Percentiles rank a stretch among this genome's conserved stretches.
phyloP scores from a whole-genome alignment of 1,140 invertebrate species.

The Hypsibius dujardini region DNA sequence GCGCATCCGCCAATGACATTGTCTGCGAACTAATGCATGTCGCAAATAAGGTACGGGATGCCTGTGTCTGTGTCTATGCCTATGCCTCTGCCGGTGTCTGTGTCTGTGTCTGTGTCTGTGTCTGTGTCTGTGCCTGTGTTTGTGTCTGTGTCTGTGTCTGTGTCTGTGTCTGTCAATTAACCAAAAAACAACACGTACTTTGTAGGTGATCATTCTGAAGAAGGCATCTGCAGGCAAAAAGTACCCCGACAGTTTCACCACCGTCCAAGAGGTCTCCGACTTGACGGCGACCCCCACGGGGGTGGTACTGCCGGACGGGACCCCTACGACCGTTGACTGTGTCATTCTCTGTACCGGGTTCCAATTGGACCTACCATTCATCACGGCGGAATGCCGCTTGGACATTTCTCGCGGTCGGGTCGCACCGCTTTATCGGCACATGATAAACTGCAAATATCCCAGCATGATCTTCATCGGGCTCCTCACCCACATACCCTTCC shows the following conservation, averaged over 20 bases:
- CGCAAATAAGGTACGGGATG: conserved; percentile 39
- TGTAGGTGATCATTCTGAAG: neutral
- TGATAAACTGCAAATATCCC: neutral
- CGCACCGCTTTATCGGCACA: neutral
- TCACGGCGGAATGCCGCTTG: neutral
- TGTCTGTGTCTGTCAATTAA: neutral
- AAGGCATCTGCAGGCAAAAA: neutral
- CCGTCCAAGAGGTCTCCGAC: neutral
- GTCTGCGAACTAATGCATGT: conserved; percentile 51
- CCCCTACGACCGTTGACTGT: neutral
- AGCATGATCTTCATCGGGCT: neutral
- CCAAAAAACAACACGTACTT: neutral
- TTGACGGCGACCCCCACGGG: neutral
- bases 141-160: no score
- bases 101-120: no score
- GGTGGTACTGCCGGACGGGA: no score
- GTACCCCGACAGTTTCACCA: neutral
- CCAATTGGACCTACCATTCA: neutral
- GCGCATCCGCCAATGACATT: conserved; percentile 64
- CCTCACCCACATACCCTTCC: neutral
- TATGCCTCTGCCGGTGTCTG: no score
- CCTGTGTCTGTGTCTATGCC: no score
- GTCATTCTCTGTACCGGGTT: neutral
- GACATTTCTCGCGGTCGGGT: neutral
- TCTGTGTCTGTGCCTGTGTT: no score